Percentiles rank a stretch among this genome's conserved stretches.
These are phyloP conservation scores for Heliconius ethilla DNA, from an alignment of 2,888 invertebrate species.

Conservation along the genomic window DNA sequence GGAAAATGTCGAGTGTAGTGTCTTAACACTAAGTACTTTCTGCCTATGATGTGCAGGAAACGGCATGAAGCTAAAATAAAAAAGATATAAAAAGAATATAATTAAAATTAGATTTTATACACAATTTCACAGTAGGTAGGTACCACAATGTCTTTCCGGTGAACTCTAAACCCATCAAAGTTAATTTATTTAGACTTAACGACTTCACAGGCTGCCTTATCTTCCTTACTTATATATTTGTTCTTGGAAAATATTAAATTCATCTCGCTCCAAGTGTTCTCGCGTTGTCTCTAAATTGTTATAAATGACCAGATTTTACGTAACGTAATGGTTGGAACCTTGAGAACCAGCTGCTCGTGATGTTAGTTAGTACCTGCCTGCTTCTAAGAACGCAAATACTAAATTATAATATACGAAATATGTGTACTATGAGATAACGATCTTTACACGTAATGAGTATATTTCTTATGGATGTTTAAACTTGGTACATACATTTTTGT, in stretches of 20 bases:
- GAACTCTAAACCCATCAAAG: not conserved
- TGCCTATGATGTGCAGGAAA: too few relatives aligned
- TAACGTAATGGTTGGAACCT: conserved; percentile 10
- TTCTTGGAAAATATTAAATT: conserved; percentile 6
- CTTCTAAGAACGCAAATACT: not conserved
- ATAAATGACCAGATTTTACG: conserved; percentile 4
- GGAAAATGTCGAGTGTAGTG: too few relatives aligned
- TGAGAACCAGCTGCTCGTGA: conserved; percentile 10
- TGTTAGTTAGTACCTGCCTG: conserved; percentile 4
- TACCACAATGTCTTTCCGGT: not conserved
- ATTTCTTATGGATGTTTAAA: not conserved
- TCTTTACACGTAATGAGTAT: not conserved
- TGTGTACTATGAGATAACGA: not conserved
- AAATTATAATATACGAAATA: not conserved
- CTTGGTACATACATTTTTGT: too few relatives aligned
- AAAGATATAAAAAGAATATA: too few relatives aligned
- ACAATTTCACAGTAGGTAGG: not conserved
- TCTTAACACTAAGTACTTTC: too few relatives aligned
- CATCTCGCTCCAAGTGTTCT: not conserved
- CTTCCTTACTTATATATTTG: not conserved
- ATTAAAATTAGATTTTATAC: not conserved
- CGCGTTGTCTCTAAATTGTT: conserved; percentile 17
- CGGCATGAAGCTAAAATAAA: too few relatives aligned
- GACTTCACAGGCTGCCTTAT: conserved; percentile 1
- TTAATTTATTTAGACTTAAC: not conserved